Percentiles rank a stretch among this genome's conserved stretches.
Evolutionary conservation across 2,797 vertebrate genomes (phyloP).

Genomic region (Thaleichthys pacificus): DNA sequence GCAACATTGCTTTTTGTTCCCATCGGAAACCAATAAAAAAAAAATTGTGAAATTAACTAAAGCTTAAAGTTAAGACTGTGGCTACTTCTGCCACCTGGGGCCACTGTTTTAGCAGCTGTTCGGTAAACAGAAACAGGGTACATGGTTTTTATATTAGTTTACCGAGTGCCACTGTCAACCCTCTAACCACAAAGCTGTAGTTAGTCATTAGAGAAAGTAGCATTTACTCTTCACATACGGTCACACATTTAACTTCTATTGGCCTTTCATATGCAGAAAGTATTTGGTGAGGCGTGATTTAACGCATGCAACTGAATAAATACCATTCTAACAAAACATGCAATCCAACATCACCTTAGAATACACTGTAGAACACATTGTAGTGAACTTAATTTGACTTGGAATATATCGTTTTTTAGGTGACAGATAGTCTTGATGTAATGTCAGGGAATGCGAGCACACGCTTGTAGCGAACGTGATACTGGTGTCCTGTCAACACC

Average conservation of each 20-base stretch:
- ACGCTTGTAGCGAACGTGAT: too few species aligned
- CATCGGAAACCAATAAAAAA: neutral
- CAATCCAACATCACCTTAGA: too few species aligned
- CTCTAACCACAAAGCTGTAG: neutral
- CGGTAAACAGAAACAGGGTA: neutral
- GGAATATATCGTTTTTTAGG: neutral
- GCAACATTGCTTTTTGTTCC: neutral
- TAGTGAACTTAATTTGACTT: neutral
- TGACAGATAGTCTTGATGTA: neutral
- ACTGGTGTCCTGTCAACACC: too few species aligned
- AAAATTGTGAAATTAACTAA: neutral
- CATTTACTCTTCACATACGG: neutral
- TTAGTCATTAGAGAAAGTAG: neutral
- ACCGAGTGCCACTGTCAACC: neutral
- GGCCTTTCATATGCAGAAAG: too few species aligned
- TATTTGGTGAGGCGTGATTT: too few species aligned
- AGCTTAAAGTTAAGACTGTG: neutral
- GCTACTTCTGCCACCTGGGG: neutral
- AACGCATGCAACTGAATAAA: too few species aligned
- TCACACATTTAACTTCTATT: neutral
- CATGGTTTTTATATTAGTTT: slow-evolving; percentile 7
- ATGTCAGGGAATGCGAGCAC: too few species aligned
- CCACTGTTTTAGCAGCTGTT: too few species aligned
- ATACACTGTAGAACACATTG: too few species aligned
- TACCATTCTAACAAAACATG: too few species aligned